Evolutionary conservation across 2,113 vertebrate species (phyloP), one percentile per base, ranked within the genome.

Genomic region (Neodon shergylaensis): DNA sequence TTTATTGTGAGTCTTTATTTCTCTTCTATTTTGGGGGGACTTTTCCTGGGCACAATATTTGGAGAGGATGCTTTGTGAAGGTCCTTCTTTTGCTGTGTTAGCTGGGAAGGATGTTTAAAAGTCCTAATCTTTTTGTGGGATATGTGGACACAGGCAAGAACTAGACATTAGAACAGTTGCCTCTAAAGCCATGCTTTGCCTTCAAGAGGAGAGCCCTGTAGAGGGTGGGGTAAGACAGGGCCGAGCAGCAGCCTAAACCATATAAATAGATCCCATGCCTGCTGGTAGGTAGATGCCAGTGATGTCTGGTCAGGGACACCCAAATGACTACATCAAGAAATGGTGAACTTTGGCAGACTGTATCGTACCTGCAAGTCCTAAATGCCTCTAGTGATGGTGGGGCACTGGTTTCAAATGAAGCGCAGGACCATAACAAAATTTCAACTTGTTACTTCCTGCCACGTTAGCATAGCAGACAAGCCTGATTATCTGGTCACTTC

Each of bases 191-290:
- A 72, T 21, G 54, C 44, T 82, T 88, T 93, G 52, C 77, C 76
- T 94, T 81, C 47, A 52, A 68, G 78, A 95, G 88, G 91, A 96
- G 66, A 28, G 78, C 39, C 47, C n/a, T 70, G 24, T 0, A 54
- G 44, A 86, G 13, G 4, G 39, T 14, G n/a, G 31, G 33, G 3
- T 78, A 7, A n/a, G 42, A 7, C 19, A 26, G 17, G 52, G 2
- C 31, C 4, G 1, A 68, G 39, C 2, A 73, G 72, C 44, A 74
- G 68, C 24, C 44, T 93, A 63, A 63, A 77, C 28, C n/a, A 0
- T 49, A 19, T 28, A 58, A n/a, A 88, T 21, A 72, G 84, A 92
- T 47, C 10, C 17, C 4, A 65, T 74, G 26, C 21, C 36, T 65
- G 5, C n/a, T 91, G 21, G 26, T 31, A 95, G 31, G 42, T 47